Percentiles rank a stretch among this genome's conserved stretches.
phyloP scores from a whole-genome alignment of 2,888 invertebrate species.

The Acronicta aceris region DNA sequence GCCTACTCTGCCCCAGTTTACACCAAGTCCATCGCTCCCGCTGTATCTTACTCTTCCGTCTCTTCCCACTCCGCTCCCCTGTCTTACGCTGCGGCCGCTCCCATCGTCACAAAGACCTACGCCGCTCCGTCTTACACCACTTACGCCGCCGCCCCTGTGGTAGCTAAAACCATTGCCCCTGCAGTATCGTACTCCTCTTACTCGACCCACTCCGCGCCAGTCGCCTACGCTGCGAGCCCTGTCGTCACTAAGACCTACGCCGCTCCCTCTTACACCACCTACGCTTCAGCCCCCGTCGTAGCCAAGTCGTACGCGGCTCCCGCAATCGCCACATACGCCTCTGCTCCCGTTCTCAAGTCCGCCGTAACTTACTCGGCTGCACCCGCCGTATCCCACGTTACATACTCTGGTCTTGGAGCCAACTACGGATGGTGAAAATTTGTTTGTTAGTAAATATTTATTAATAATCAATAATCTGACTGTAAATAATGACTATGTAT shows the following conservation, averaged over 20 bases:
- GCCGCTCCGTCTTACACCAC: slow-evolving; percentile 63
- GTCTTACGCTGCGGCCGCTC: slow-evolving; percentile 61
- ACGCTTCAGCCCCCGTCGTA: slow-evolving; percentile 58
- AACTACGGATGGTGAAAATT: slow-evolving; percentile 79
- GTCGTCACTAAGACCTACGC: slow-evolving; percentile 88
- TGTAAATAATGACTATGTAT: slow-evolving; percentile 25
- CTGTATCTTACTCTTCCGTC: slow-evolving; percentile 71
- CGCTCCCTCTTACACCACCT: slow-evolving; percentile 53
- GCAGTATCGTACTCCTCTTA: slow-evolving; percentile 69
- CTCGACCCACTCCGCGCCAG: slow-evolving; percentile 74
- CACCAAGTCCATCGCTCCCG: slow-evolving; percentile 74
- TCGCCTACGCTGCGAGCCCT: slow-evolving; percentile 89
- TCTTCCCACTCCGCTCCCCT: slow-evolving; percentile 64
- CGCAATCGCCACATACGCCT: slow-evolving; percentile 70
- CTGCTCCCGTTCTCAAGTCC: slow-evolving; percentile 60
- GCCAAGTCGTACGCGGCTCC: slow-evolving; percentile 64
- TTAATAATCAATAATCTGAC: slow-evolving; percentile 15
- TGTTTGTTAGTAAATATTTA: slow-evolving; percentile 48
- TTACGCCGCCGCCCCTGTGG: slow-evolving; percentile 69
- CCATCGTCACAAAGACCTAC: slow-evolving; percentile 72
- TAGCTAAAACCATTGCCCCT: slow-evolving; percentile 73
- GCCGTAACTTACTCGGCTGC: slow-evolving; percentile 82
- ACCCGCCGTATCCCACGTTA: slow-evolving; percentile 79
- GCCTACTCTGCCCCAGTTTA: slow-evolving; percentile 66
- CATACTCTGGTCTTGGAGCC: slow-evolving; percentile 80